phyloP scores from a whole-genome alignment of 1,140 invertebrate species.

The Caerostris extrusa region DNA sequence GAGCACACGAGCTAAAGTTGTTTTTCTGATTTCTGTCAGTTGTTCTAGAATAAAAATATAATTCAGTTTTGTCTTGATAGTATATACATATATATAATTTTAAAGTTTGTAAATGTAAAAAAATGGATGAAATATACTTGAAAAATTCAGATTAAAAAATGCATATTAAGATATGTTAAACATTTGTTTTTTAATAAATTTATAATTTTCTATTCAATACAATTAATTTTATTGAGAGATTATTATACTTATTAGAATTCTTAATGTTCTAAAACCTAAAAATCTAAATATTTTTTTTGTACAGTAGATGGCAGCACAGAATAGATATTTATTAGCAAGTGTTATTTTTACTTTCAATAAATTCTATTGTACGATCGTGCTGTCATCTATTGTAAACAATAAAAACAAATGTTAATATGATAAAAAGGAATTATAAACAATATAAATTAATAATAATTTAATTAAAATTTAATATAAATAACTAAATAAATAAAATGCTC shows the following conservation, averaged over 20 bases:
- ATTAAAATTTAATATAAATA: too few relatives aligned
- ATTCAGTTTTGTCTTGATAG: neutral
- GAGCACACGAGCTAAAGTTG: conserved; percentile 89
- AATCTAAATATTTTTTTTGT: neutral
- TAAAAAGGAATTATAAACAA: neutral
- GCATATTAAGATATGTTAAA: too few relatives aligned
- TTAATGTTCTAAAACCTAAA: too few relatives aligned
- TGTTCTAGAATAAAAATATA: conserved; percentile 84
- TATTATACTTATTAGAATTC: too few relatives aligned
- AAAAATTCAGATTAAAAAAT: neutral
- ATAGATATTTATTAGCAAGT: neutral
- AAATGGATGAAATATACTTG: neutral
- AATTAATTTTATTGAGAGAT: too few relatives aligned
- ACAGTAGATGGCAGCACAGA: conserved; percentile 10
- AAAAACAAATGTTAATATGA: neutral
- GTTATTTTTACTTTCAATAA: neutral
- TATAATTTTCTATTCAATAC: too few relatives aligned
- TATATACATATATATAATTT: neutral
- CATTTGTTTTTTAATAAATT: neutral
- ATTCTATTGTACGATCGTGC: neutral
- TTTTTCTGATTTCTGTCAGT: conserved; percentile 91
- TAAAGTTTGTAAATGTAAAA: neutral
- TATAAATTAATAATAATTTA: too few relatives aligned
- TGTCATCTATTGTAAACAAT: neutral
- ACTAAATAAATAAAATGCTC: too few relatives aligned